These are phyloP conservation scores for Equus quagga DNA, from an alignment of 2,113 vertebrate genomes.

Conservation along the genomic window DNA sequence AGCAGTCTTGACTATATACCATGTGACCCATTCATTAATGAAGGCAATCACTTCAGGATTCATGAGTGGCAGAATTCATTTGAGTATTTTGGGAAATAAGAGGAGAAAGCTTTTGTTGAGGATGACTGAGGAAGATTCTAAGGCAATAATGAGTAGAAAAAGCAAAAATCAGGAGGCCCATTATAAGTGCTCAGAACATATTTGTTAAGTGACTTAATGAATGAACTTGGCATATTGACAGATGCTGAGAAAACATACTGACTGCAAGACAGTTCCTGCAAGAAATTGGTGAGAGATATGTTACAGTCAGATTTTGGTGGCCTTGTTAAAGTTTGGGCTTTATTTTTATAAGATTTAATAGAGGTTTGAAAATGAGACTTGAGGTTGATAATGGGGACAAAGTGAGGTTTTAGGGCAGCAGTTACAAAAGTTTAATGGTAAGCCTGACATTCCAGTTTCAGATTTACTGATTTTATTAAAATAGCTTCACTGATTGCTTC, in stretches of 20 bases:
- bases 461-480: conserved; percentile 13
- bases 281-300: neutral
- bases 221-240: neutral
- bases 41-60: neutral
- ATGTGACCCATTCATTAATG: neutral
- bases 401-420: neutral
- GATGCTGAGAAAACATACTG: neutral
- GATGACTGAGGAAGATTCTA: neutral
- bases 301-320: neutral
- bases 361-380: neutral
- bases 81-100: neutral
- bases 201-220: neutral
- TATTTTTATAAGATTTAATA: neutral
- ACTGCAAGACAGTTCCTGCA: neutral
- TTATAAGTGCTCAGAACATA: neutral
- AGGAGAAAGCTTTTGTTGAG: conserved; percentile 37
- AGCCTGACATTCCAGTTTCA: neutral
- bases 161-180: neutral
- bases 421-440: conserved; percentile 7
- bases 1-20: neutral
- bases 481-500: neutral
- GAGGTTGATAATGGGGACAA: neutral
- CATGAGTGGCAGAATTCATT: neutral
- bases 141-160: neutral
- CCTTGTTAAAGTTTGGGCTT: neutral